Conservation (phyloP, 2,113 vertebrate genomes). For the Charadrius vociferus region DNA sequence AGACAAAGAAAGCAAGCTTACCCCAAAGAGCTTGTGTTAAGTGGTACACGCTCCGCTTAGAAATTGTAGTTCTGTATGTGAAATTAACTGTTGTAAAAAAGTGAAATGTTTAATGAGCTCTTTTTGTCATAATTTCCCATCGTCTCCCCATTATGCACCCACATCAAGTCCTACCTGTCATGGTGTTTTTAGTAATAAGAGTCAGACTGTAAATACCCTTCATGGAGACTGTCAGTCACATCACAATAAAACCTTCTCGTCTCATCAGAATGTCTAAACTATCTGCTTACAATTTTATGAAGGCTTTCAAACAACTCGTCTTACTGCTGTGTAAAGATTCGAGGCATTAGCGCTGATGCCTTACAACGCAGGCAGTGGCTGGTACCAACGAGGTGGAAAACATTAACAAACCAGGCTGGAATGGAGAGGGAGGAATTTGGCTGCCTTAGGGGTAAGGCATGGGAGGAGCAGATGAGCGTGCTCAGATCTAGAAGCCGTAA, state of each 20-base stretch:
- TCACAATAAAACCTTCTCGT: conserved; percentile 63
- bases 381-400: background rate
- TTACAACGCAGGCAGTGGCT: background rate
- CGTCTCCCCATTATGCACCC: conserved; percentile 41
- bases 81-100: conserved; percentile 42
- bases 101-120: conserved; percentile 42
- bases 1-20: conserved; percentile 12
- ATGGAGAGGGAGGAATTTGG: background rate
- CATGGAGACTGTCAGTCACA: conserved; percentile 62
- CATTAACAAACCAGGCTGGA: background rate
- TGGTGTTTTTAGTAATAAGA: conserved; percentile 56
- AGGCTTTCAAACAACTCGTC: conserved; percentile 56
- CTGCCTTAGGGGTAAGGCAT: background rate
- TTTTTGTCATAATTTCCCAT: conserved; percentile 42
- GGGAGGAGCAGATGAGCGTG: background rate
- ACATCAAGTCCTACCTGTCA: conserved; percentile 67
- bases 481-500: background rate
- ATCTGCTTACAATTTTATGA: conserved; percentile 55
- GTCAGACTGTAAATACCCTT: conserved; percentile 64
- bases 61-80: background rate
- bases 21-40: background rate
- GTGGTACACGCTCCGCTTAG: background rate
- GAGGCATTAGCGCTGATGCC: background rate
- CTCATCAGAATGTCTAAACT: conserved; percentile 55
- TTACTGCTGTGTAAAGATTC: background rate